Conservation (phyloP, 2,888 invertebrate genomes). For the Lymantria dispar region DNA sequence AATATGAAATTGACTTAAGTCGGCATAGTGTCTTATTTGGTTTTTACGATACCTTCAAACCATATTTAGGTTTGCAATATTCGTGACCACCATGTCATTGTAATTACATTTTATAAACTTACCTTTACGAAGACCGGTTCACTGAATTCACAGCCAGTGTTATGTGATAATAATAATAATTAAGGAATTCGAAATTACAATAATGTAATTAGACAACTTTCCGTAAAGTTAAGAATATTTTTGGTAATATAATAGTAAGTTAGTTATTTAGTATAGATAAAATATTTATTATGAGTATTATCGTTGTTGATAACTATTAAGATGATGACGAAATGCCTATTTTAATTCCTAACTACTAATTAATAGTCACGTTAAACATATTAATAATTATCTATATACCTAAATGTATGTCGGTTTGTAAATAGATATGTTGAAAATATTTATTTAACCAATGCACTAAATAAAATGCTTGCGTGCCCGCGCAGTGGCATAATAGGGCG, state of each 20-base stretch:
- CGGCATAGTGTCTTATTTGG: too few relatives aligned
- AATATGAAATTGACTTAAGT: too few relatives aligned
- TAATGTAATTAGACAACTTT: neutral
- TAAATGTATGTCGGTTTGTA: conserved; percentile 17
- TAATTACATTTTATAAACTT: too few relatives aligned
- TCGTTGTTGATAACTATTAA: conserved; percentile 32
- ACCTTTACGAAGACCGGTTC: too few relatives aligned
- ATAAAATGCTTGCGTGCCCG: conserved; percentile 13
- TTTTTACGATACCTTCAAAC: too few relatives aligned
- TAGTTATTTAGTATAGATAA: conserved; percentile 12
- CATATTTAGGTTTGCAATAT: too few relatives aligned
- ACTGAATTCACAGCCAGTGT: conserved; percentile 55
- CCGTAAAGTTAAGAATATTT: neutral
- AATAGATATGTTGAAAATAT: conserved; percentile 26
- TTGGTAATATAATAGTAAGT: conserved; percentile 16
- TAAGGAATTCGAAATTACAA: neutral
- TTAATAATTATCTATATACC: too few relatives aligned
- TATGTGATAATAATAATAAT: conserved; percentile 59
- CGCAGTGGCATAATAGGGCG: too few relatives aligned
- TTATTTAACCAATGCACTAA: conserved; percentile 26
- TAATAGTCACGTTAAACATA: too few relatives aligned
- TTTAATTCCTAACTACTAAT: too few relatives aligned
- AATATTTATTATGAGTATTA: conserved; percentile 32
- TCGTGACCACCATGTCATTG: too few relatives aligned
- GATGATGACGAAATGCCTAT: neutral